Base-by-base conservation (phyloP, 2,888 invertebrate species). In the Drosophila percnosoma region DNA sequence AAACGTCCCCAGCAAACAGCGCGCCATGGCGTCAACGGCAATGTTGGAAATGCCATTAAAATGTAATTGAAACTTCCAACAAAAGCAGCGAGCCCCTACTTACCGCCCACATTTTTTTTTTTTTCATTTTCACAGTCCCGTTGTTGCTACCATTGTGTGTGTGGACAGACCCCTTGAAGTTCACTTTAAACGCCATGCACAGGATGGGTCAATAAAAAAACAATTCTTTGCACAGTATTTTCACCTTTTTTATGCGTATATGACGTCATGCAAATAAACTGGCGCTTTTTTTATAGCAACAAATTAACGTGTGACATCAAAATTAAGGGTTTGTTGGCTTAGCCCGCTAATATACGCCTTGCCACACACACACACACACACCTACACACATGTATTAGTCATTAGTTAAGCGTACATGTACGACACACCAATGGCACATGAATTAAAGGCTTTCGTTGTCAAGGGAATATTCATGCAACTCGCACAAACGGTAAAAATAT, bases 11-110 rank as follows among this genome's bases (percentile, higher is more conserved):
- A 57, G 68, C 75, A 80, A 71, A 75, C 67, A 75, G 52, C 45
- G 61, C 38, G 18, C 65, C 55, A 57, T 75, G 68, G 75, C 75
- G 71, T 62, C 83, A 83, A 82, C 81, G 62, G 72, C 75, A 75
- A 82, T 75, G 82, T 80, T 75, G 78, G 75, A 83, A 89, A 84
- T 82, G 84, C 78, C 86, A 91, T 91, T 91, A 90, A 91, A 87
- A 87, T 83, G 87, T 83, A 90, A 91, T 87, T 85, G 84, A 88
- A 90, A 83, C 86, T 83, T 79, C 75, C 80, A 82, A 87, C 88
- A 87, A 88, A 88, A 88, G 89, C 75, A 71, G 40, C 73, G 38
- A 63, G 60, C n/a, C 3, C 11, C 31, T 38, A 40, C 48, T 49
- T 55, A 57, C 54, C 61, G 33, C 68, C 68, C 70, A 79, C 70